These are phyloP conservation scores for Podarcis cretensis DNA, from an alignment of 2,113 vertebrate species.

Conservation along the genomic window DNA sequence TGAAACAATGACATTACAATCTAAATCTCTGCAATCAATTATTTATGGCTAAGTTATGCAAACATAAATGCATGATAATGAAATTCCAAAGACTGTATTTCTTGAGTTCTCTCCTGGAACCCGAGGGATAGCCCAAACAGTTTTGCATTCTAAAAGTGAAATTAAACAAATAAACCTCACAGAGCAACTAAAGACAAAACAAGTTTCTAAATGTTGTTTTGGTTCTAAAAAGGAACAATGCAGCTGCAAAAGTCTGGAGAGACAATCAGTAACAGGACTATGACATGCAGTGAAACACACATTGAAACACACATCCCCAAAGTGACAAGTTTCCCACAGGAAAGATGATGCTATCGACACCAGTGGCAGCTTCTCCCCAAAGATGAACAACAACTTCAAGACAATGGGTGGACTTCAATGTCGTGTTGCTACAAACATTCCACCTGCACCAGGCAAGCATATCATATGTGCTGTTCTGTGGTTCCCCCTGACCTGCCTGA, in stretches of 20 bases:
- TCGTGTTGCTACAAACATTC: no score
- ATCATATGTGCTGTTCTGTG: no score
- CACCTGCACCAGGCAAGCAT: no score
- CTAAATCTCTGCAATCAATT: slow-evolving; percentile 9
- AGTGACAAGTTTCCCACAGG: not conserved
- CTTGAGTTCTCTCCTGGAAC: not conserved
- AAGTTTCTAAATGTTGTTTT: not conserved
- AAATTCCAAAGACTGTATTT: slow-evolving; percentile 6
- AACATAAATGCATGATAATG: not conserved
- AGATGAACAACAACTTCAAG: not conserved
- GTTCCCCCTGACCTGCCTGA: no score
- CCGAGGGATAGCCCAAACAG: slow-evolving; percentile 6
- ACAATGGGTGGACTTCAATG: not conserved
- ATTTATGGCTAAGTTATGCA: slow-evolving; percentile 18
- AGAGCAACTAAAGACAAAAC: not conserved
- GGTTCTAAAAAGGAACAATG: not conserved
- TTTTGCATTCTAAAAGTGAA: not conserved
- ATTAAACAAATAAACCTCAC: slow-evolving; percentile 17
- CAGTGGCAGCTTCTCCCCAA: not conserved
- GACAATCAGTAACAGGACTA: no score
- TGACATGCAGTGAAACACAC: not conserved
- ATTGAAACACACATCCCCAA: not conserved
- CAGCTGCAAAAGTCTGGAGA: not conserved
- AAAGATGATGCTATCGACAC: not conserved
- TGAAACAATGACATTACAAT: slow-evolving; percentile 6